phyloP scores from a whole-genome alignment of 1,140 invertebrate genomes.

The Lepidurus arcticus region DNA sequence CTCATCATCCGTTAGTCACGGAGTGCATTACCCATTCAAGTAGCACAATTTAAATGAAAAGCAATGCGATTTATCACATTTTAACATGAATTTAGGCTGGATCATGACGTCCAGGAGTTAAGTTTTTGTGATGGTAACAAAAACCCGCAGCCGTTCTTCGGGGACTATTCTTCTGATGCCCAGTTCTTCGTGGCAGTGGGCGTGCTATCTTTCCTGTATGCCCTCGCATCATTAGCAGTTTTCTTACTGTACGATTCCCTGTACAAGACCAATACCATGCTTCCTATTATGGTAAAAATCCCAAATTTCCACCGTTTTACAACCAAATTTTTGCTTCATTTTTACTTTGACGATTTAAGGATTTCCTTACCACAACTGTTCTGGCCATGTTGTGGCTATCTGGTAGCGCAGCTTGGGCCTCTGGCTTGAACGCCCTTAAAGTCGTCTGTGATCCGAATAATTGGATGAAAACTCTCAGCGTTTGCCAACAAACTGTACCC shows the following conservation, averaged over 20 bases:
- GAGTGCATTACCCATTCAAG: conserved; percentile 46
- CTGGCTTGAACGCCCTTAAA: conserved; percentile 56
- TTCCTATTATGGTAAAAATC: conserved; percentile 48
- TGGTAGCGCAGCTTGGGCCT: conserved; percentile 60
- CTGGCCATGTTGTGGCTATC: conserved; percentile 61
- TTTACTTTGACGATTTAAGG: conserved; percentile 47
- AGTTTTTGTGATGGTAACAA: conserved; percentile 18
- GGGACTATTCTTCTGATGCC: conserved; percentile 54
- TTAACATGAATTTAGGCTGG: conserved; percentile 33
- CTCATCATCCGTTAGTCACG: conserved; percentile 33
- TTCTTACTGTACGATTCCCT: conserved; percentile 56
- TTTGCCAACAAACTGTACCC: conserved; percentile 34
- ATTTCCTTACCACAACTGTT: conserved; percentile 56
- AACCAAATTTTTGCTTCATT: not conserved
- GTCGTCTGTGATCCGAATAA: conserved; percentile 47
- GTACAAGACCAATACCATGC: conserved; percentile 53
- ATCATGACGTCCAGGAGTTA: conserved; percentile 30
- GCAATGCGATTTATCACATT: conserved; percentile 34
- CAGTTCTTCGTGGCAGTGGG: conserved; percentile 65
- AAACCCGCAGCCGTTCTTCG: conserved; percentile 38
- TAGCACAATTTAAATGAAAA: conserved; percentile 36
- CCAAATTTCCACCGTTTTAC: not conserved
- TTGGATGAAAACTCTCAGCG: conserved; percentile 36
- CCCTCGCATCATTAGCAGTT: conserved; percentile 52
- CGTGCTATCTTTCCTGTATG: conserved; percentile 59